These are phyloP conservation scores for Parauchenoglanis punctatus DNA, from an alignment of 2,797 vertebrate genomes.

Conservation along the genomic window DNA sequence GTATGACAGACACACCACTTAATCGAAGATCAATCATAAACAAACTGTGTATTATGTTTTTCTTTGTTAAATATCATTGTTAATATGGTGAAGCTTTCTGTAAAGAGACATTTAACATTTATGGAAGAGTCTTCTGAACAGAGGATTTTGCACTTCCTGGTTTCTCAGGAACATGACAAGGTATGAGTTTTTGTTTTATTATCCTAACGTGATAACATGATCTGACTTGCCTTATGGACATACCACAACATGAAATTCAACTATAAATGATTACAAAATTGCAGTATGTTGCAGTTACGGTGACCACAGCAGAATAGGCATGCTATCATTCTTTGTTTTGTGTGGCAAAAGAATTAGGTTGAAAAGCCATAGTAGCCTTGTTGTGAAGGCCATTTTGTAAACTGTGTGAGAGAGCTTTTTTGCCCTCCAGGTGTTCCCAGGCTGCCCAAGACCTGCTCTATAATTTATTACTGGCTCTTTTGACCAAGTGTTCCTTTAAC, in stretches of 20 bases:
- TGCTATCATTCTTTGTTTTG: background rate
- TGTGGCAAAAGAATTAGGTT: background rate
- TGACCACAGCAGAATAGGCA: background rate
- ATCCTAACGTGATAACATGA: background rate
- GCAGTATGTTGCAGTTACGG: background rate
- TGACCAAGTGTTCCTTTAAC: slow-evolving; percentile 67
- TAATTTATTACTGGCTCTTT: slow-evolving; percentile 71
- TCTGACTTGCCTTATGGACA: background rate
- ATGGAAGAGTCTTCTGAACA: background rate
- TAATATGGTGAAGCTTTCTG: background rate
- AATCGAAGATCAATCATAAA: background rate
- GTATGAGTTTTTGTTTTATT: background rate
- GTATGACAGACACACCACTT: background rate
- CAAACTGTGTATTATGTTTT: background rate
- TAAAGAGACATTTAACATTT: background rate
- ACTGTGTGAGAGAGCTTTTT: slow-evolving; percentile 24
- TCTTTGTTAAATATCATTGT: background rate
- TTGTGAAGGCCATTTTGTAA: slow-evolving; percentile 25
- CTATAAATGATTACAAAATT: background rate
- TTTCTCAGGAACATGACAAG: background rate
- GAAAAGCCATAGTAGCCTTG: slow-evolving; percentile 10
- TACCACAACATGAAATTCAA: background rate
- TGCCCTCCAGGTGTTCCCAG: slow-evolving; percentile 41
- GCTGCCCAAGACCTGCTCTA: slow-evolving; percentile 28
- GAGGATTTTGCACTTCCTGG: background rate